Percentiles rank a stretch among this genome's conserved stretches.
Evolutionary conservation across 2,888 invertebrate species (phyloP).

Genomic region (Hypercompe scribonia): DNA sequence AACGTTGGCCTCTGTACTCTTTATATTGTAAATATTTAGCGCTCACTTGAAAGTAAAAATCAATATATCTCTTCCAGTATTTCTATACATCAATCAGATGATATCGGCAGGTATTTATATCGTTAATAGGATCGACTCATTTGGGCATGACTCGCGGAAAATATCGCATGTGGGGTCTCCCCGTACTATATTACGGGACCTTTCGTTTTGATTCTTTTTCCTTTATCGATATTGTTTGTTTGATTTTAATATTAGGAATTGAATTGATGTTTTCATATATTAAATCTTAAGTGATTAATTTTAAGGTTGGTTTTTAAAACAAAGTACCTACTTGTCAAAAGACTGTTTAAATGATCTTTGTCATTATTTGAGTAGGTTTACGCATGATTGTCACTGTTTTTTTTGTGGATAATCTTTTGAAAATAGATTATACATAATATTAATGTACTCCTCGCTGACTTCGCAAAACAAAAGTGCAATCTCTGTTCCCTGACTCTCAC

Average conservation of each 20-base stretch:
- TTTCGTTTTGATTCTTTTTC: slow-evolving; percentile 7
- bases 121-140: slow-evolving; percentile 79
- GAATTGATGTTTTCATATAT: neutral
- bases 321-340: no score
- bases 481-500: no score
- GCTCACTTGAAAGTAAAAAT: neutral
- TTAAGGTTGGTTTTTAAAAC: no score
- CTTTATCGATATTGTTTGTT: slow-evolving; percentile 7
- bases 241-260: slow-evolving; percentile 1
- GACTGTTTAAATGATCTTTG: no score
- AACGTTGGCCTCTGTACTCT: neutral
- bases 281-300: neutral
- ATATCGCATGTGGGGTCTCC: slow-evolving; percentile 75
- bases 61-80: slow-evolving; percentile 38
- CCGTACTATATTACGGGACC: slow-evolving; percentile 6
- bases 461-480: no score
- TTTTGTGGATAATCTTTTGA: no score
- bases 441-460: no score
- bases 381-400: no score
- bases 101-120: slow-evolving; percentile 70
- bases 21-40: neutral
- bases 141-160: slow-evolving; percentile 78
- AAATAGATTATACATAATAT: no score
- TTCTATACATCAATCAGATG: slow-evolving; percentile 46
- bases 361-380: no score